Evolutionary conservation across 2,797 vertebrate genomes (phyloP).

Genomic region (Spinibarbus caldwelli): DNA sequence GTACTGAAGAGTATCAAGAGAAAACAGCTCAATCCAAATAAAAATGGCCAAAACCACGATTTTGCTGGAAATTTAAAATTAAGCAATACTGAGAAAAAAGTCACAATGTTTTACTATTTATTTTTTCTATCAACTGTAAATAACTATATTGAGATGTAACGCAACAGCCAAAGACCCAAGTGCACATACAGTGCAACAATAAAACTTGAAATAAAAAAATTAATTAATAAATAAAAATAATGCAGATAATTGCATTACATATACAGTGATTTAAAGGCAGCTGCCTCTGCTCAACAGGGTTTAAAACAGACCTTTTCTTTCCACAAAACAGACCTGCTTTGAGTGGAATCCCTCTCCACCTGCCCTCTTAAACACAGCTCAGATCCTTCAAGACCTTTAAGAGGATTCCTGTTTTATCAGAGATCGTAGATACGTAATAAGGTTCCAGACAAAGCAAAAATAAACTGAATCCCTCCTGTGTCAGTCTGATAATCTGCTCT

Average conservation of each 20-base stretch:
- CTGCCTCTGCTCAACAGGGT: background rate
- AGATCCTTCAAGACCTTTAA: constrained; percentile 41
- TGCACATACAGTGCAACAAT: no score
- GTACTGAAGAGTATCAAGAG: no score
- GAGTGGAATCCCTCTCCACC: background rate
- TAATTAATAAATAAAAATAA: background rate
- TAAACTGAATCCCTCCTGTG: constrained; percentile 40
- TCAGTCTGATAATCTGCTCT: constrained; percentile 58
- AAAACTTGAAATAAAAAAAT: no score
- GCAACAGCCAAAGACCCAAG: no score
- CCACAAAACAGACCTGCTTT: background rate
- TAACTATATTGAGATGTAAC: no score
- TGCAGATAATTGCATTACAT: background rate
- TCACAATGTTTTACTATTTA: background rate
- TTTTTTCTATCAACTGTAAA: background rate
- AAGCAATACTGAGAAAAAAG: no score
- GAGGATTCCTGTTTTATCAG: constrained; percentile 24
- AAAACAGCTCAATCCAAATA: no score
- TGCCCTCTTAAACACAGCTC: constrained; percentile 9
- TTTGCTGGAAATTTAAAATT: no score
- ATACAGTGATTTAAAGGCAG: background rate
- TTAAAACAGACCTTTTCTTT: background rate
- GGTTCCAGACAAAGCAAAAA: constrained; percentile 60
- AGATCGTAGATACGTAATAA: background rate
- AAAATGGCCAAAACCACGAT: no score